A percentile compares a stretch with the other conserved stretches of the same genome.
Conservation (phyloP, 2,888 invertebrate species). For the Allygus modestus region DNA sequence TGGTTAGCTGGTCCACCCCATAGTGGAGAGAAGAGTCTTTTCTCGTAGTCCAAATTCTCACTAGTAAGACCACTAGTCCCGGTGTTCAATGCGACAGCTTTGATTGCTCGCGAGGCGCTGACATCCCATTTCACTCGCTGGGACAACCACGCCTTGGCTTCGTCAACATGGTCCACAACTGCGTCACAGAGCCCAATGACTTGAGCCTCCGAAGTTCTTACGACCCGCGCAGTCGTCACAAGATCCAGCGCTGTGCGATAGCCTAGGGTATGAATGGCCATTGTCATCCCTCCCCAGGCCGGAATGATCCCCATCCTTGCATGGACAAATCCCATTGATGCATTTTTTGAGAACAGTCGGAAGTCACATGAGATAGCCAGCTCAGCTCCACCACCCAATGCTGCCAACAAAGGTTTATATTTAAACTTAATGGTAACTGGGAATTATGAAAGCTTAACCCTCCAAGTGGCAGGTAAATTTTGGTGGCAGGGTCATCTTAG, state of each 20-base stretch:
- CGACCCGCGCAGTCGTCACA: conserved; percentile 72
- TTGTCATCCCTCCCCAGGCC: conserved; percentile 76
- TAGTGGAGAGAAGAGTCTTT: conserved; percentile 73
- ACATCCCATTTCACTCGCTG: conserved; percentile 70
- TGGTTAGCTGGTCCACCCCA: conserved; percentile 75
- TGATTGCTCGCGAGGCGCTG: conserved; percentile 71
- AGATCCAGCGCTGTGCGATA: conserved; percentile 74
- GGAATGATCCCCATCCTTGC: conserved; percentile 75
- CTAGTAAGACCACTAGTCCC: neutral
- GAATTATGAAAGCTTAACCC: neutral
- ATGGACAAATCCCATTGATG: conserved; percentile 76
- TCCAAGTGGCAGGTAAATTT: neutral
- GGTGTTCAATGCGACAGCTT: conserved; percentile 64
- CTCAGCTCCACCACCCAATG: conserved; percentile 78
- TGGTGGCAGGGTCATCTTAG: too few relatives aligned
- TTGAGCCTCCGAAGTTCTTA: conserved; percentile 73
- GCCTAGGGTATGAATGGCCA: conserved; percentile 74
- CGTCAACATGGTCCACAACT: conserved; percentile 71
- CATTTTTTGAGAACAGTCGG: conserved; percentile 73
- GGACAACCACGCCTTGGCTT: conserved; percentile 73
- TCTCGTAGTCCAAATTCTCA: conserved; percentile 72
- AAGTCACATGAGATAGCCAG: conserved; percentile 76
- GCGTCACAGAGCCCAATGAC: conserved; percentile 74
- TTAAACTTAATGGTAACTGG: too few relatives aligned
- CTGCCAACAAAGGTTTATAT: conserved; percentile 68